Base-by-base conservation (phyloP, 2,888 invertebrate genomes). In the Junonia oenone region DNA sequence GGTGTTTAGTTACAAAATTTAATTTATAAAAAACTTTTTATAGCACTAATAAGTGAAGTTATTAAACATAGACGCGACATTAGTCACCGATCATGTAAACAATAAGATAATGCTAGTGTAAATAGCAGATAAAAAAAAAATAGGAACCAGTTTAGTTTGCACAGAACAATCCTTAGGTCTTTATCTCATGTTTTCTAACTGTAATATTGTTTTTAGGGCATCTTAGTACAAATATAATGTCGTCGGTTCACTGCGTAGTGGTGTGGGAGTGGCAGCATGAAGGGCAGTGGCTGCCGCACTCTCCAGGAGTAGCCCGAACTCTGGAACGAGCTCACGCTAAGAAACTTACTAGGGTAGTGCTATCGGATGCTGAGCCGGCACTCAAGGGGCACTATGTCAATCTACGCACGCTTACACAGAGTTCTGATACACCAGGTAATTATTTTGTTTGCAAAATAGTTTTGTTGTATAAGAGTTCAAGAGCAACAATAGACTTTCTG, bases 341-440 rank as follows among this genome's bases (percentile, higher is more conserved):
- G 86, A 94, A 95, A 72, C 83, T 97, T 26, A 97, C 96, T 0
- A 87, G 96, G 50, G 96, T 96, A 5, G 93, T 96, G 68, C 87
- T 97, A n/a, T 95, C 95, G 50, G 97, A 97, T 84, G 96, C 96
- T 1, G 97, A 97, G 78, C 96, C 97, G 0, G 91, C 92, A 57
- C 84, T 97, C 51, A 92, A 93, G 71, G 94, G 95, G 63, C 96
- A 94, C 77, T 95, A 94, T 78, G 94, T 96, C 27, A 95, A 96
- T 80, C 86, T 96, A 55, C 90, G 94, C 55, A 95, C 94, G 4
- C 92, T 94, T 64, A 94, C 93, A 11, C 95, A 95, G 75, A 93
- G 93, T 71, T 91, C 91, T 1, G 95, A 95, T 68, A 93, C 76
- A 27, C 70, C 81, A 48, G 84, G 86, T n/a, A n/a, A n/a, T n/a